Conservation (phyloP, 2,888 invertebrate species). For the Crepidodera aurea region DNA sequence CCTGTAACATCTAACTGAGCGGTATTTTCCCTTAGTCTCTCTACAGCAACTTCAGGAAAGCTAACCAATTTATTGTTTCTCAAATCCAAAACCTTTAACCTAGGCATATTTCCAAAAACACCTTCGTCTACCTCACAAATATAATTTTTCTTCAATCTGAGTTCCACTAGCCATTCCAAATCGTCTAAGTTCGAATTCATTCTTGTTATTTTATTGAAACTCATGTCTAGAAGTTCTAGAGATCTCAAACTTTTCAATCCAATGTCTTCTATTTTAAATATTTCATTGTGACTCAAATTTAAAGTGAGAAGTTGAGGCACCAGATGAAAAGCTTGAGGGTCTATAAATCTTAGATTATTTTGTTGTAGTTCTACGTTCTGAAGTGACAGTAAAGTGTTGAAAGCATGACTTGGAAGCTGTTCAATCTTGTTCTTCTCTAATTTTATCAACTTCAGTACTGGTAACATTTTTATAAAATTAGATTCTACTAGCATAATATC, state of each 20-base stretch:
- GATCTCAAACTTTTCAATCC: constrained; percentile 78
- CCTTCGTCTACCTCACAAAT: constrained; percentile 82
- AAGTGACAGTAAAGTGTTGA: constrained; percentile 78
- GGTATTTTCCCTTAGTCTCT: constrained; percentile 80
- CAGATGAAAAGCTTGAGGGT: constrained; percentile 77
- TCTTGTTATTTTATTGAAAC: constrained; percentile 77
- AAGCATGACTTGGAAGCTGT: constrained; percentile 78
- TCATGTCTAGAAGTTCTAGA: constrained; percentile 85
- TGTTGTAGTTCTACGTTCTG: constrained; percentile 82
- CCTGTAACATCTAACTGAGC: constrained; percentile 86
- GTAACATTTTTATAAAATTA: constrained; percentile 74
- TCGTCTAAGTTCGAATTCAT: constrained; percentile 74
- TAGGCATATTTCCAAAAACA: constrained; percentile 85
- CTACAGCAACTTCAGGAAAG: constrained; percentile 77
- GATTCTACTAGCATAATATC: constrained; percentile 78
- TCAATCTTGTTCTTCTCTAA: constrained; percentile 77
- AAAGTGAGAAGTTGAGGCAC: constrained; percentile 81
- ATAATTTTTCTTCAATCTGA: constrained; percentile 84
- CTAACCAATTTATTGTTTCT: constrained; percentile 78
- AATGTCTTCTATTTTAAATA: constrained; percentile 76
- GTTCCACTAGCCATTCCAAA: constrained; percentile 87
- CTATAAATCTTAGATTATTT: constrained; percentile 77
- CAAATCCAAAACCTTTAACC: constrained; percentile 81
- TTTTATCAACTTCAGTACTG: constrained; percentile 67
- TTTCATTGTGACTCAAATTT: constrained; percentile 83